Evolutionary conservation across 2,797 vertebrate genomes (phyloP), one percentile per base, ranked within the genome.

Genomic region (Anabacerthia variegaticeps): DNA sequence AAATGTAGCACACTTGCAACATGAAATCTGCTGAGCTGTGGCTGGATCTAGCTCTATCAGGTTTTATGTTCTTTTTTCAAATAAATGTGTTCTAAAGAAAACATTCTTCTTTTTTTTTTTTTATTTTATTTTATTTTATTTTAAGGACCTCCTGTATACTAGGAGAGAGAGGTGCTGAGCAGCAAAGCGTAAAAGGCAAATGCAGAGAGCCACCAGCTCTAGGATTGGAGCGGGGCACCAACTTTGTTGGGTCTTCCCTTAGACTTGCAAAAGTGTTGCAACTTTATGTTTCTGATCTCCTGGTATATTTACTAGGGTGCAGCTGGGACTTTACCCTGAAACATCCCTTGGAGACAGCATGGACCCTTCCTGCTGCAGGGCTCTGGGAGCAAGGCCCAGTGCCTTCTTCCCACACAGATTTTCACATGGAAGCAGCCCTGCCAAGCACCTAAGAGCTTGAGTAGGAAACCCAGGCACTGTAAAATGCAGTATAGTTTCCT

Each of bases 21-120:
- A 74, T 77, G 74, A 95, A 96, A 88, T 96, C 92, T 82, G 91
- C 91, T 77, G 83, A 90, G 61, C 83, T 77, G 83, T 71, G 77
- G 44, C 74, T 96, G 83, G 63, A 82, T 93, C 51, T 52, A 89
- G 51, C 69, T 78, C 66, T 84, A 82, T 76, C 0, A 28, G 52
- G 39, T 67, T 92, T 96, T 91, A 28, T 2, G 0, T 71, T 90
- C 80, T 84, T 96, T 93, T 84, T 82, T 86, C 89, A 95, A 92
- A 81, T 10, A 73, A 86, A 88, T 66, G 34, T 34, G 7, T 43
- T 89, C 73, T 61, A 63, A 90, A 81, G 36, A 69, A 91, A 63
- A 76, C 20, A 8, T 85, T 79, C 74, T 41, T 41, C 16, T 16
- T 41, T 41, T 41, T 41, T 15, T 41, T 41, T 41, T 36, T 36